Percentiles rank a stretch among this genome's conserved stretches.
These are phyloP conservation scores for Zeuzera pyrina DNA, from an alignment of 2,888 invertebrate species.

Conservation along the genomic window DNA sequence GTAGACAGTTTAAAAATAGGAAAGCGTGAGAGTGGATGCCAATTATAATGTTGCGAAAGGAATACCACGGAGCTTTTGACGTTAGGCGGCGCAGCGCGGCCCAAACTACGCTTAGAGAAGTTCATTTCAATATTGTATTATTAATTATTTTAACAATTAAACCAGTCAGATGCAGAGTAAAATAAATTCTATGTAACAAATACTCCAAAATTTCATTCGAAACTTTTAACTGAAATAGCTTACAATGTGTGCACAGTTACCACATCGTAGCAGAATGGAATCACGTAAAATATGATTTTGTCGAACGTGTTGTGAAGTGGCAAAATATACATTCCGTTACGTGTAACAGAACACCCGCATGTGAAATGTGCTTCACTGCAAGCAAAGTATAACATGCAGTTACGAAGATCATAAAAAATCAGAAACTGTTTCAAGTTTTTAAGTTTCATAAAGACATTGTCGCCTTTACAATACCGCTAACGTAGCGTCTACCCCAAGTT, in stretches of 20 bases:
- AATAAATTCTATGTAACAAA: not conserved
- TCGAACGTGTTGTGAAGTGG: slow-evolving; percentile 45
- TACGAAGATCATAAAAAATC: too few species aligned
- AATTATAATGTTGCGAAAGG: too few species aligned
- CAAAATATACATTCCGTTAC: slow-evolving; percentile 15
- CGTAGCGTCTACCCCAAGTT: too few species aligned
- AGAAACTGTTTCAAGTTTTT: too few species aligned
- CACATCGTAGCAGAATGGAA: slow-evolving; percentile 33
- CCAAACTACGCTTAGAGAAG: not conserved
- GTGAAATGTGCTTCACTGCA: slow-evolving; percentile 26
- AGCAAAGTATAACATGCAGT: slow-evolving; percentile 24
- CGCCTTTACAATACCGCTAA: too few species aligned
- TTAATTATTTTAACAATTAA: not conserved
- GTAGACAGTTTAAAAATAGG: too few species aligned
- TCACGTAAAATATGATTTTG: slow-evolving; percentile 66
- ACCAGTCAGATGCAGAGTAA: not conserved
- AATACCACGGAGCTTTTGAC: too few species aligned
- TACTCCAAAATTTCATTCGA: too few species aligned
- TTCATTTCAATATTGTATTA: not conserved
- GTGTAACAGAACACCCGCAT: slow-evolving; percentile 32
- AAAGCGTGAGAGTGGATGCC: too few species aligned
- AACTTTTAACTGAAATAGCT: too few species aligned
- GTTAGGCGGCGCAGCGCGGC: not conserved
- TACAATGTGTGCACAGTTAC: slow-evolving; percentile 2
- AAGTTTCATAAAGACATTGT: too few species aligned